Evolutionary conservation across 2,888 invertebrate species (phyloP), one percentile per base, ranked within the genome.

Genomic region (Tiliacea aurago): DNA sequence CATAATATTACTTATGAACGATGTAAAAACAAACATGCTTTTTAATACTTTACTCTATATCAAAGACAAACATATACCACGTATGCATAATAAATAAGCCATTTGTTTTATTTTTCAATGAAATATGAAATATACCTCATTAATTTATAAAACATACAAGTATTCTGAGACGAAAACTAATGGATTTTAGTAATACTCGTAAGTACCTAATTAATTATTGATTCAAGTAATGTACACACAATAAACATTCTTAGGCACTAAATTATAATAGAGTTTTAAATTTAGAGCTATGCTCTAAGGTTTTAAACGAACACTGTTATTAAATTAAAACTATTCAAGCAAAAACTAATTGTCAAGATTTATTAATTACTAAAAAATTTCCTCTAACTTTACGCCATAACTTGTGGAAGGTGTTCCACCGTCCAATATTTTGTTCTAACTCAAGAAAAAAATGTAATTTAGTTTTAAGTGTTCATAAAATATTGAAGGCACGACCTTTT

Each of bases 401-500:
- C 82, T 87, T 78, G 70, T 78, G 73, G 80, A 83, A 86, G 86
- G 84, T 86, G 80, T 81, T 84, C 75, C 82, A 78, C 56, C 79
- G 83, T 83, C 76, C 81, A 86, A 88, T 88, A 90, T 89, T 87
- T 90, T 90, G 68, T 87, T 83, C 77, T 85, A 90, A 90, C 84
- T 88, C 86, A 80, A 83, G 85, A 89, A 92, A 87, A 41, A 91
- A 93, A 92, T 90, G 88, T 93, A 93, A 94, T 94, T 93, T 93
- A 91, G 91, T 91, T 92, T 90, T 90, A 92, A 93, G 92, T 93
- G 90, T 93, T 92, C 92, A 91, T 93, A 93, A 94, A 94, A 94
- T 94, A 93, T 93, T 93, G 91, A 93, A 94, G 90, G 87, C 80
- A 73, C 89, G 88, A 90, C 91, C 90, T 91, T 90, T 87, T 86